A percentile compares a stretch with the other conserved stretches of the same genome.
These are phyloP conservation scores for Hylaeus volcanicus DNA, from an alignment of 1,140 invertebrate species.

Conservation along the genomic window DNA sequence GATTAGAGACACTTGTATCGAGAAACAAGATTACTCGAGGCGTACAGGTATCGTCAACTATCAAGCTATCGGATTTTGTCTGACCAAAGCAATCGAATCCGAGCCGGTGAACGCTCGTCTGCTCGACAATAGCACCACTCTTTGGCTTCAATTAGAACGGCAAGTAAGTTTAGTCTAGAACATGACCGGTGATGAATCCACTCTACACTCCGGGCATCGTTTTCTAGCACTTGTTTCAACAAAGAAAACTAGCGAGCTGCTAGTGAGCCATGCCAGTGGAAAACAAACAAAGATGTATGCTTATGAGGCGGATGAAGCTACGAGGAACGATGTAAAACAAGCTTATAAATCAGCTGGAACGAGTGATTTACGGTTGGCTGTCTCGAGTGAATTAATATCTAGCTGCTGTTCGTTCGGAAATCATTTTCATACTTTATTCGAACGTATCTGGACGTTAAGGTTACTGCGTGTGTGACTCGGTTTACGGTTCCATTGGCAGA, in stretches of 20 bases:
- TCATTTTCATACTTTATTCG: neutral
- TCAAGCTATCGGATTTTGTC: neutral
- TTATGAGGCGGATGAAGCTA: neutral
- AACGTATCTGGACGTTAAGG: neutral
- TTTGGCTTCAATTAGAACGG: neutral
- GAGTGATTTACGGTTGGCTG: neutral
- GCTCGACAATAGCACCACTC: neutral
- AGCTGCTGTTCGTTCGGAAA: neutral
- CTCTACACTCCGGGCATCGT: neutral
- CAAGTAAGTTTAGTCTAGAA: neutral
- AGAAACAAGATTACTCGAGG: neutral
- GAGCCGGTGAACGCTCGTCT: neutral
- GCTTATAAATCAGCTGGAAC: neutral
- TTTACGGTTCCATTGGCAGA: too few species aligned
- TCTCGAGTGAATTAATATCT: neutral
- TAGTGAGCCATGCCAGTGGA: neutral
- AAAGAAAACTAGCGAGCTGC: neutral
- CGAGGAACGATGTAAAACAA: neutral
- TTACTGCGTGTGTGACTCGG: too few species aligned
- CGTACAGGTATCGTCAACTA: neutral
- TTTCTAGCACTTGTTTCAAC: neutral
- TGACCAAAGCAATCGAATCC: neutral
- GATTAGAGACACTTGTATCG: too few species aligned
- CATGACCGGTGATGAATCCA: neutral
- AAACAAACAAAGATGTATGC: conserved; percentile 3